Percentiles rank a stretch among this genome's conserved stretches.
Evolutionary conservation across 2,797 vertebrate genomes (phyloP).

Genomic region (Threskiornis aethiopicus): DNA sequence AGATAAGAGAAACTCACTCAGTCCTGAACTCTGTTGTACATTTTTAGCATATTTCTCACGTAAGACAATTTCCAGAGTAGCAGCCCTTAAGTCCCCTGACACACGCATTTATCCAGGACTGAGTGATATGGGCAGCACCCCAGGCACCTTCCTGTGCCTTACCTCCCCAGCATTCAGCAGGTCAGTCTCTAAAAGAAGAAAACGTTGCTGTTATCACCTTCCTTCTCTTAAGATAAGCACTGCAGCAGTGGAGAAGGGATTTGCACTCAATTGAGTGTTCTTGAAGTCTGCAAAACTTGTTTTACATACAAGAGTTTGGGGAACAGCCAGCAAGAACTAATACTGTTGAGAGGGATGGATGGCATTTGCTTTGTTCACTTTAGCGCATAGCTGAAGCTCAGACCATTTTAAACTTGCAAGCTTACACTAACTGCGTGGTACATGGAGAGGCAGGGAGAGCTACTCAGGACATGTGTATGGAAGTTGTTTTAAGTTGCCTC

Average conservation of each 20-base stretch:
- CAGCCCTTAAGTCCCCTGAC: not conserved
- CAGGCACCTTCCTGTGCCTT: not conserved
- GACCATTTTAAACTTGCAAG: not conserved
- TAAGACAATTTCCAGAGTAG: constrained; percentile 17
- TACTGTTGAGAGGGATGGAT: not conserved
- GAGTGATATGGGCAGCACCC: not conserved
- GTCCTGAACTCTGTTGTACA: not conserved
- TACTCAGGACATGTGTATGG: not conserved
- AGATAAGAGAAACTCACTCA: not conserved
- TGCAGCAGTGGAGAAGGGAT: not conserved
- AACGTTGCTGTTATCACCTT: not conserved
- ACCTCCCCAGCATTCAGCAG: not conserved
- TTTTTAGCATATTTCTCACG: constrained; percentile 28
- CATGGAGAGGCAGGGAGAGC: not conserved
- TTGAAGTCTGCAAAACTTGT: constrained; percentile 14
- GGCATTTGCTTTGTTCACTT: not conserved
- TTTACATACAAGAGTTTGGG: not conserved
- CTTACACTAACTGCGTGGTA: not conserved
- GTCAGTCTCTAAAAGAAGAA: not conserved
- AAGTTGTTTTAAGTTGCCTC: not conserved
- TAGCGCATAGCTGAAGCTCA: not conserved
- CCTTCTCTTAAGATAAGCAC: constrained; percentile 31
- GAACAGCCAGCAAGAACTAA: not conserved
- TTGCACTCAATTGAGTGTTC: constrained; percentile 16
- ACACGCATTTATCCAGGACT: not conserved